A percentile compares a stretch with the other conserved stretches of the same genome.
phyloP scores from a whole-genome alignment of 2,797 vertebrate species.

The Alauda arvensis region DNA sequence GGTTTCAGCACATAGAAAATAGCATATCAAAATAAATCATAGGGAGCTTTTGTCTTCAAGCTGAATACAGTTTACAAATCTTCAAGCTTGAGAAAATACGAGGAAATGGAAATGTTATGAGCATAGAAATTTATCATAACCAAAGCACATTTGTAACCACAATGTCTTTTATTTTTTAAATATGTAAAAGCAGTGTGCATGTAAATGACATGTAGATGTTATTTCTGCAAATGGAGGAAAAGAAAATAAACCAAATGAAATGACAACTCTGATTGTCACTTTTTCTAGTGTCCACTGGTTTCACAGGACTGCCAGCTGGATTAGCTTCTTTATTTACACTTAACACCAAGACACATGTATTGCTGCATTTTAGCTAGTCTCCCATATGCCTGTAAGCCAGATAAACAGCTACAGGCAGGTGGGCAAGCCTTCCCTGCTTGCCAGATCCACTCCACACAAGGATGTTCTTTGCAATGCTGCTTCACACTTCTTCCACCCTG shows the following conservation, averaged over 20 bases:
- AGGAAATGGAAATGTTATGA: slow-evolving; percentile 61
- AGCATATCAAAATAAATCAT: not conserved
- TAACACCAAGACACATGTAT: not conserved
- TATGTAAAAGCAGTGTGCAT: slow-evolving; percentile 37
- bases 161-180: not conserved
- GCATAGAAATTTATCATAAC: slow-evolving; percentile 45
- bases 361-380: not conserved
- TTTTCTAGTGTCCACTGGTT: slow-evolving; percentile 14
- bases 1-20: slow-evolving; percentile 47
- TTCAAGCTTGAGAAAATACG: slow-evolving; percentile 59
- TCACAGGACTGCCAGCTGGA: slow-evolving; percentile 11
- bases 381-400: not conserved
- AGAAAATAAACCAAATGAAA: slow-evolving; percentile 8
- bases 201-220: slow-evolving; percentile 65
- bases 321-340: not conserved
- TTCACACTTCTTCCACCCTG: not conserved
- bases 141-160: slow-evolving; percentile 47
- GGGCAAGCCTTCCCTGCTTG: not conserved
- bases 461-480: not conserved
- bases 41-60: slow-evolving; percentile 19
- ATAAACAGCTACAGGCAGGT: slow-evolving; percentile 7
- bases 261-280: not conserved
- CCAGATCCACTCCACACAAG: not conserved
- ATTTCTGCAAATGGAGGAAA: slow-evolving; percentile 51
- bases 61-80: slow-evolving; percentile 56